These are phyloP conservation scores for Cephonodes hylas DNA, from an alignment of 2,888 invertebrate species.

Conservation along the genomic window DNA sequence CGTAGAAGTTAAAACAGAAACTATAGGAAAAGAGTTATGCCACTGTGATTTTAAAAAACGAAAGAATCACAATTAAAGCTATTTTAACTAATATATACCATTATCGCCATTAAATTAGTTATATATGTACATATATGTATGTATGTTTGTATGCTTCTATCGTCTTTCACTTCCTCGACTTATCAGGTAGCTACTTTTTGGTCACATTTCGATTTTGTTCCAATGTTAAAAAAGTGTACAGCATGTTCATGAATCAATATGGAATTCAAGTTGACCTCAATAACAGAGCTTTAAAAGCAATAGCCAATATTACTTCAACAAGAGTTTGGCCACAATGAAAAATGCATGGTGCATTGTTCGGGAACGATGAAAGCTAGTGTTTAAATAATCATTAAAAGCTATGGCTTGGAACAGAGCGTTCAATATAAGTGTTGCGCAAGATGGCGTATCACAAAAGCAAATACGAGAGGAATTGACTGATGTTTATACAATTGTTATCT, in stretches of 20 bases:
- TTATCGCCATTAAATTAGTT: no score
- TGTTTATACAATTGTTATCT: conserved; percentile 46
- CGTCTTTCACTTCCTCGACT: no score
- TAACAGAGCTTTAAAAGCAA: neutral
- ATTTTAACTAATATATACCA: no score
- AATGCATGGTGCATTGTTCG: neutral
- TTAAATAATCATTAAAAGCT: neutral
- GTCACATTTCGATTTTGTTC: no score
- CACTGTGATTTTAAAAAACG: no score
- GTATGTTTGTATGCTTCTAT: no score
- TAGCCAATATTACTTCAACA: neutral
- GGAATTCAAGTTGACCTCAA: neutral
- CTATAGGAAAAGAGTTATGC: no score
- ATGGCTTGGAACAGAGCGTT: neutral
- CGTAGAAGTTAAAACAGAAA: no score
- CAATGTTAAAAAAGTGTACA: neutral
- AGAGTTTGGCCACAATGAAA: neutral
- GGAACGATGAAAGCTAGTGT: neutral
- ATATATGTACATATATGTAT: no score
- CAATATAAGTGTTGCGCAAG: conserved; percentile 26
- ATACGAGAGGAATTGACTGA: conserved; percentile 40
- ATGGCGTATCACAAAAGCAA: conserved; percentile 33
- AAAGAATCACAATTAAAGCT: no score
- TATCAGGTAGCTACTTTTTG: no score
- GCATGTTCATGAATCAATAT: no score